Base-by-base conservation (phyloP, 2,888 invertebrate genomes). In the Sinohyriopsis cumingii region DNA sequence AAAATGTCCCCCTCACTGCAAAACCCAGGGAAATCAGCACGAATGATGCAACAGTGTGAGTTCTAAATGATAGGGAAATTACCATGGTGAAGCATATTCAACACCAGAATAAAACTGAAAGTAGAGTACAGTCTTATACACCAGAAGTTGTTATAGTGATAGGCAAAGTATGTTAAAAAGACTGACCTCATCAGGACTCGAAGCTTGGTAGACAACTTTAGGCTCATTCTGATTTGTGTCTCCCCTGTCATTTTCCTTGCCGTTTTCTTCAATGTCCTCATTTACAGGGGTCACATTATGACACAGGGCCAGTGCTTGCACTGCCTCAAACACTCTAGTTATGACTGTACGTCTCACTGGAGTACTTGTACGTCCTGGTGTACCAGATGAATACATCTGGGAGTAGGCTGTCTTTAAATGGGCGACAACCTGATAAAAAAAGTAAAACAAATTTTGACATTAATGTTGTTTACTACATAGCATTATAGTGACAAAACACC, bases 211-310 rank as follows among this genome's bases (percentile, higher is more conserved):
- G 55, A 92, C 86, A 28, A 90, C 88, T 19, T 79, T 80, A 75
- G 88, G 87, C 54, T 86, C 81, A 56, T 76, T 78, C 73, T 88
- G 88, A 74, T 87, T 87, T 67, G 89, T 89, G 28, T 88, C 88
- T 76, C 89, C 89, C 7, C 82, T 82, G 33, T 85, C 84, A n/a
- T 45, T 33, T 33, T 65, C 72, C 63, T 76, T 67, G 15, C 85
- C 87, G n/a, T 73, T 72, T 22, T 80, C 82, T 22, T 75, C 80
- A 28, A 83, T 85, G 64, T 88, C 87, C 71, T 98, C 98, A 86
- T 95, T 96, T 3, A 98, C 96, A 0, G 99, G 99, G 0, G 99
- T 99, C 18, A 99, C 99, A 90, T 99, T 99, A 89, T 99, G 99
- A 89, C 99, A 99, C 56, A 99, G 91, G 0, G 99, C 98, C 65